Evolutionary conservation across 2,797 vertebrate genomes (phyloP).

Genomic region (Phalloptychus januarius): DNA sequence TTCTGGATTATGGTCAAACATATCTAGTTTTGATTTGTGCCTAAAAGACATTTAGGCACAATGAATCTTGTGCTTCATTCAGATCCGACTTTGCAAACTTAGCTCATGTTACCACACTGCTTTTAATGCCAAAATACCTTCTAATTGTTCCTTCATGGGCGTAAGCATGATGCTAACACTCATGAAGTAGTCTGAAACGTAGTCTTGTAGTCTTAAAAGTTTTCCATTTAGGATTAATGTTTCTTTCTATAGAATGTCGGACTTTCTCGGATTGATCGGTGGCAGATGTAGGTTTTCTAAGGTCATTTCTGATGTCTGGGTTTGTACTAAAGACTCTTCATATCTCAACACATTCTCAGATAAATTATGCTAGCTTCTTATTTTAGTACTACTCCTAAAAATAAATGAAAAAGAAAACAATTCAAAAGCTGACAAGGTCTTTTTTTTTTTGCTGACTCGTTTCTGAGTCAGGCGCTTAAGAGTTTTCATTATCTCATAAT

Average conservation of each 20-base stretch:
- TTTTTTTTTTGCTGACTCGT: neutral
- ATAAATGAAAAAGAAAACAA: neutral
- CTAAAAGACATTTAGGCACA: neutral
- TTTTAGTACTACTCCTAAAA: neutral
- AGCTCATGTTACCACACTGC: neutral
- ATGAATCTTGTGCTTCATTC: neutral
- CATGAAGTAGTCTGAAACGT: too few relatives aligned
- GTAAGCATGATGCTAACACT: neutral
- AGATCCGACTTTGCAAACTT: neutral
- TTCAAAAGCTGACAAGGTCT: neutral
- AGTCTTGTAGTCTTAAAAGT: neutral
- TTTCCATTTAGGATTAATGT: neutral
- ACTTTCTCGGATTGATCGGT: neutral
- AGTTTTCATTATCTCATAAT: constrained; percentile 3
- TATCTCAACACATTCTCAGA: neutral
- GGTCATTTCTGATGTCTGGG: neutral
- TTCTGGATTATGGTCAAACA: neutral
- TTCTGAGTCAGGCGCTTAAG: neutral
- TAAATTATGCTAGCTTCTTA: neutral
- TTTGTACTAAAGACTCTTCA: neutral
- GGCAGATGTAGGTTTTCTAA: neutral
- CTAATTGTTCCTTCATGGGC: neutral
- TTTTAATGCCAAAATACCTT: neutral
- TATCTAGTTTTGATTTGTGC: neutral
- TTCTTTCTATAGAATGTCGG: neutral